Conservation (phyloP, 92 coral and sea anemone species). For the Plumapathes pennacea region DNA sequence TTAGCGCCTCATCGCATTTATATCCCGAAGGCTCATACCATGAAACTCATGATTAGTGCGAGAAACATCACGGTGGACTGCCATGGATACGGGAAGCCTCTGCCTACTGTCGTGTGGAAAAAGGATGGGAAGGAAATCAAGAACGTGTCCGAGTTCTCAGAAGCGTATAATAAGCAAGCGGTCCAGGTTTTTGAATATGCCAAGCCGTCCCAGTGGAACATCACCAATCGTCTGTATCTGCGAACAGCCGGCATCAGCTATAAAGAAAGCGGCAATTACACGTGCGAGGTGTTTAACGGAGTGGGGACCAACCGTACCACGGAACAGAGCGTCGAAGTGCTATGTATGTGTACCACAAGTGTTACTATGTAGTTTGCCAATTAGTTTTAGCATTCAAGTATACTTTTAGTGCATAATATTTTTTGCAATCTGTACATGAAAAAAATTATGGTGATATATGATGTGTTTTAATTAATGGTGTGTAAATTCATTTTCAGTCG, state of each 20-base stretch:
- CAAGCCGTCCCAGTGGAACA: conserved; percentile 7
- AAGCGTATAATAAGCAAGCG: neutral
- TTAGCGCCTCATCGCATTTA: too few relatives aligned
- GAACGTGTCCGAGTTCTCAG: too few relatives aligned
- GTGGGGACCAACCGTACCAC: conserved; percentile 5
- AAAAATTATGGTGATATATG: too few relatives aligned
- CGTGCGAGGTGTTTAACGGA: conserved; percentile 43
- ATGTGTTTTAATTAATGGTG: too few relatives aligned
- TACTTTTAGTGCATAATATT: too few relatives aligned
- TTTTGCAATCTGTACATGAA: too few relatives aligned
- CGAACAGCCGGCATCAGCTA: conserved; percentile 36
- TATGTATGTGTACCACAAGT: too few relatives aligned
- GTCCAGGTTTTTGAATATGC: neutral
- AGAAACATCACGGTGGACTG: conserved; percentile 24
- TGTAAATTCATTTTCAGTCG: conserved; percentile 24
- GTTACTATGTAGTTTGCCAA: too few relatives aligned
- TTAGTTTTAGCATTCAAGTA: too few relatives aligned
- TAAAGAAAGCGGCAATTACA: conserved; percentile 58
- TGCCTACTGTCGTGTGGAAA: conserved; percentile 46
- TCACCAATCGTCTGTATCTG: conserved; percentile 44
- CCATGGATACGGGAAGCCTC: conserved; percentile 51
- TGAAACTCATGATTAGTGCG: conserved; percentile 4
- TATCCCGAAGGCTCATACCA: too few relatives aligned
- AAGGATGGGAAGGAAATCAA: conserved; percentile 4
- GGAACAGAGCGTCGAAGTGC: too few relatives aligned